Evolutionary conservation across 2,113 vertebrate species (phyloP), one percentile per base, ranked within the genome.

Genomic region (Planiliza haematocheilus): DNA sequence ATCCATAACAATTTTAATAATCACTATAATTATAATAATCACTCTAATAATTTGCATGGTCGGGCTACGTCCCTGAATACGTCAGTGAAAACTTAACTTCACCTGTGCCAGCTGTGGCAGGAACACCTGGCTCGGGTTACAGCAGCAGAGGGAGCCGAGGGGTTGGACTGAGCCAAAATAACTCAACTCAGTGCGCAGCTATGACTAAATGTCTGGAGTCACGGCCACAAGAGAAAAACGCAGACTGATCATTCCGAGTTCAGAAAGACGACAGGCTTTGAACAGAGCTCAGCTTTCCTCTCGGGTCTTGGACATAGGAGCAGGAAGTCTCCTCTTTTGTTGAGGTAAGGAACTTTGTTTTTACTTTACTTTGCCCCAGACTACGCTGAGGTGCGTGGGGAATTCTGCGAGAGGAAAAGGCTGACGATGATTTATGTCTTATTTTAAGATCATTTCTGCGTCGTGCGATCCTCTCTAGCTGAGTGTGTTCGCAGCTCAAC

Each of bases 121-220:
- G 5, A 84, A 81, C 90, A 93, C 89, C 90, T 93, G 91, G 88
- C 55, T 94, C 91, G 63, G 80, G 79, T 94, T 91, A 86, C 91
- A 81, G 75, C 57, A n/a, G 70, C 12, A 11, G 21, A 13, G 65
- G 58, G 52, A 73, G 42, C 8, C 55, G 83, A 64, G 90, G 91
- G 91, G 92, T 73, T 70, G 93, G 89, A 83, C 91, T 17, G 49
- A 77, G 59, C 70, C 61, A 45, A 52, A 73, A 71, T 58, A 74
- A 66, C 61, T 71, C 60, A 11, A 42, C 30, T 61, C 66, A 8
- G 18, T 37, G 17, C 73, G 75, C 82, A 77, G 82, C 72, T 39
- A 56, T 84, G 87, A 88, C 80, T 79, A 10, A 10, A 84, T 73
- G 84, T 86, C 86, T 88, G 83, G 75, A 82, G 79, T 41, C 38